Conservation (phyloP, 2,888 invertebrate species). For the Pristionchus japonicus region DNA sequence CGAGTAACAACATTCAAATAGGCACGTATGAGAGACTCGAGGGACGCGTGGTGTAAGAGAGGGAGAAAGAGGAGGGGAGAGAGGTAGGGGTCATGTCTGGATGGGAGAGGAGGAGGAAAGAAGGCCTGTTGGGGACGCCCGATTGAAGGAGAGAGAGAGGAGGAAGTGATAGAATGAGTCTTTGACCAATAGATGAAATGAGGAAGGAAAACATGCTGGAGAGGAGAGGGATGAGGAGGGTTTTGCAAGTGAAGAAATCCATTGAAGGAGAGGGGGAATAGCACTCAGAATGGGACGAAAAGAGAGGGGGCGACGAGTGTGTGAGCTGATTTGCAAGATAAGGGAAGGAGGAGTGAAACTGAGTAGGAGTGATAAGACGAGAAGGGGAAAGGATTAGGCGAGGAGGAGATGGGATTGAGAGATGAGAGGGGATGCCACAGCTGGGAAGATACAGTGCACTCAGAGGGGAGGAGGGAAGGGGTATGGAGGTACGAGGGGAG, state of each 20-base stretch:
- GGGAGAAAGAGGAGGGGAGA: not conserved
- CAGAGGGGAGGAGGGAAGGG: not conserved
- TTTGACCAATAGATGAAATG: not conserved
- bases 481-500: not conserved
- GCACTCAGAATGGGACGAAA: not conserved
- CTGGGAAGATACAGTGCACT: constrained; percentile 26
- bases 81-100: constrained; percentile 13
- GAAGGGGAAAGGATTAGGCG: not conserved
- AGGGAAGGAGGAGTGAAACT: constrained; percentile 6
- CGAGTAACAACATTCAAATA: not conserved
- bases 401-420: not conserved
- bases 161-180: not conserved
- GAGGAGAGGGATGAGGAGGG: not conserved
- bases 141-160: not conserved
- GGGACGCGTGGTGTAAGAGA: constrained; percentile 1
- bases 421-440: constrained; percentile 30
- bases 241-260: constrained; percentile 6
- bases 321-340: not conserved
- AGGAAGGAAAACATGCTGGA: constrained; percentile 5
- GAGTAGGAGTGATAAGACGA: constrained; percentile 27
- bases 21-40: not conserved
- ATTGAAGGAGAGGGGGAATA: not conserved
- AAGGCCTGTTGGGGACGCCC: constrained; percentile 11
- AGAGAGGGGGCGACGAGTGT: not conserved
- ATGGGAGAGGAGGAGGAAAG: not conserved